Conservation (phyloP, 2,888 invertebrate species). For the Hymenopus coronatus region DNA sequence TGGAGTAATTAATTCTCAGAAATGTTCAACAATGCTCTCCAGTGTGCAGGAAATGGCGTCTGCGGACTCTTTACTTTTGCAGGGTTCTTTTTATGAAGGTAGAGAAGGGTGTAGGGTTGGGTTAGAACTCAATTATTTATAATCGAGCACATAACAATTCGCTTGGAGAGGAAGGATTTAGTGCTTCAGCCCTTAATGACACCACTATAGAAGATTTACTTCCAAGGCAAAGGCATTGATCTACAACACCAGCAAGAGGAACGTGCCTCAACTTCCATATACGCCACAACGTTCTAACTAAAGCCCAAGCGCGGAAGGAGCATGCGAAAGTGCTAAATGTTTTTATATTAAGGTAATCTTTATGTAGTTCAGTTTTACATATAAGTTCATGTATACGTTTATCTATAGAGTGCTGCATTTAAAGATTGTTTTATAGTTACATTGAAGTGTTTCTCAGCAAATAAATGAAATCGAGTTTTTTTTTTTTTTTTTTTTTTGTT, state of each 20-base stretch:
- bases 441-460: no score
- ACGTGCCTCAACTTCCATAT: neutral
- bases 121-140: neutral
- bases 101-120: neutral
- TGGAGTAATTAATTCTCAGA: neutral
- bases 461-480: no score
- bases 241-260: neutral
- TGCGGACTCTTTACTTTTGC: neutral
- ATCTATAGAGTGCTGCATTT: no score
- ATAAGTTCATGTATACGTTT: no score
- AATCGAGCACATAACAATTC: neutral
- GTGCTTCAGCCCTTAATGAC: neutral
- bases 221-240: neutral
- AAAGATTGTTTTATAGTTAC: no score
- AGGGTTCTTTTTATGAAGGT: neutral
- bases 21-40: neutral
- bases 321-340: neutral
- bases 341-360: neutral
- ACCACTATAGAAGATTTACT: neutral
- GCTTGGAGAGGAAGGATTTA: neutral
- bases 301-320: neutral
- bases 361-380: neutral
- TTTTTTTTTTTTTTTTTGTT: no score
- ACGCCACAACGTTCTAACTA: neutral
- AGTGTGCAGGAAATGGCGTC: neutral